These are phyloP conservation scores for Pseudococcus longispinus DNA, from an alignment of 2,888 invertebrate genomes.

Conservation along the genomic window DNA sequence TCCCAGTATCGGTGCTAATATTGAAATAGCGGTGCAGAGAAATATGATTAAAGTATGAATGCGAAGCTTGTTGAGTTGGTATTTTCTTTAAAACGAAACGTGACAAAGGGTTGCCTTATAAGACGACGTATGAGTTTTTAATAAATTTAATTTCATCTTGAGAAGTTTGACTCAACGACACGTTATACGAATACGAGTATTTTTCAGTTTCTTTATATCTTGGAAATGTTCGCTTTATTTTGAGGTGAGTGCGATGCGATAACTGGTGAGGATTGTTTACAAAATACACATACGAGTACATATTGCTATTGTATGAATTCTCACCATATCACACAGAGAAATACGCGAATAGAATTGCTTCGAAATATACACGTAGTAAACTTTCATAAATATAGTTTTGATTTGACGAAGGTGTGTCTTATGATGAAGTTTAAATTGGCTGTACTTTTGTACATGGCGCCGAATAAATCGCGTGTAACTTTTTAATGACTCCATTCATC, in stretches of 20 bases:
- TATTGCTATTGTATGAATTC: background rate
- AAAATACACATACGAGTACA: background rate
- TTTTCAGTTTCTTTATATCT: background rate
- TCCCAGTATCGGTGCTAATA: conserved; percentile 1
- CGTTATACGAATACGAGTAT: background rate
- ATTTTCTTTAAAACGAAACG: conserved; percentile 11
- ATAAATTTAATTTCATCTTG: background rate
- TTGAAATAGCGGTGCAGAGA: background rate
- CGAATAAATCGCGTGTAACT: background rate
- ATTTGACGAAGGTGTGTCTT: conserved; percentile 4
- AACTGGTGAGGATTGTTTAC: conserved; percentile 1
- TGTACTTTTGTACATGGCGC: background rate
- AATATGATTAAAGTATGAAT: conserved; percentile 11
- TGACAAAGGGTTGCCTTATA: background rate
- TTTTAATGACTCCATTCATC: background rate
- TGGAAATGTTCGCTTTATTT: background rate
- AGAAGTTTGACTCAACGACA: background rate
- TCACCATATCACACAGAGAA: background rate
- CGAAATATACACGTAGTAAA: background rate
- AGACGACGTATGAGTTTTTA: background rate
- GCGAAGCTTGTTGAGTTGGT: conserved; percentile 1
- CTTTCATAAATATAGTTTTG: background rate
- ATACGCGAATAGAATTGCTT: background rate
- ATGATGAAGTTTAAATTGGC: background rate
- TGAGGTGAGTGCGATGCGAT: background rate